phyloP scores from a whole-genome alignment of 2,113 vertebrate species.

The Caranx melampygus region DNA sequence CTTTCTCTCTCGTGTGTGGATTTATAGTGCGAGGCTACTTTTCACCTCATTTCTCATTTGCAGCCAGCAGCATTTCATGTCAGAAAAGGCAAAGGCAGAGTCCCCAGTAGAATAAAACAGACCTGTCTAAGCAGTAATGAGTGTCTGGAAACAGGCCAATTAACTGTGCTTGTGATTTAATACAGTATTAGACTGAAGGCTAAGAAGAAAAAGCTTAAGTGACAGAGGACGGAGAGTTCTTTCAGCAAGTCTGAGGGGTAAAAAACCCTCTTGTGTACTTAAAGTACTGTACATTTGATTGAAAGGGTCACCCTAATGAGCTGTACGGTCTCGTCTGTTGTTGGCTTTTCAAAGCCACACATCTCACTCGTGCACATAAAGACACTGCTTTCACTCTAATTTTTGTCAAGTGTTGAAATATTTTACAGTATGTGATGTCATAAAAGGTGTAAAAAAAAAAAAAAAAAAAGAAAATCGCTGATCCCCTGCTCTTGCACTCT shows the following conservation, averaged over 20 bases:
- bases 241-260: not conserved
- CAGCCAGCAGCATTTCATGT: constrained; percentile 31
- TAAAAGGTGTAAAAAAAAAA: constrained; percentile 30
- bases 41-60: constrained; percentile 26
- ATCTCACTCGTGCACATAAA: not conserved
- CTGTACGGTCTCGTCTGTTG: not conserved
- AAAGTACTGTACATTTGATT: constrained; percentile 5
- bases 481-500: constrained; percentile 55
- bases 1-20: not conserved
- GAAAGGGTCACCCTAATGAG: not conserved
- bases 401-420: constrained; percentile 8
- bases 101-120: constrained; percentile 24
- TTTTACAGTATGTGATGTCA: not conserved
- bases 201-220: not conserved
- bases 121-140: constrained; percentile 19
- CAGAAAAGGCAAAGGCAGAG: constrained; percentile 16
- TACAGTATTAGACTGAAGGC: not conserved
- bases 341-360: not conserved
- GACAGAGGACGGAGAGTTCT: not conserved
- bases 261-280: not conserved
- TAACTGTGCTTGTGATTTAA: constrained; percentile 22
- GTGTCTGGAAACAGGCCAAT: constrained; percentile 49
- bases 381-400: not conserved
- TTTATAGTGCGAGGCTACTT: constrained; percentile 26
- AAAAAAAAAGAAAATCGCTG: constrained; percentile 18